A percentile compares a stretch with the other conserved stretches of the same genome.
Conservation (phyloP, 1,140 invertebrate genomes). For the Periplaneta americana region DNA sequence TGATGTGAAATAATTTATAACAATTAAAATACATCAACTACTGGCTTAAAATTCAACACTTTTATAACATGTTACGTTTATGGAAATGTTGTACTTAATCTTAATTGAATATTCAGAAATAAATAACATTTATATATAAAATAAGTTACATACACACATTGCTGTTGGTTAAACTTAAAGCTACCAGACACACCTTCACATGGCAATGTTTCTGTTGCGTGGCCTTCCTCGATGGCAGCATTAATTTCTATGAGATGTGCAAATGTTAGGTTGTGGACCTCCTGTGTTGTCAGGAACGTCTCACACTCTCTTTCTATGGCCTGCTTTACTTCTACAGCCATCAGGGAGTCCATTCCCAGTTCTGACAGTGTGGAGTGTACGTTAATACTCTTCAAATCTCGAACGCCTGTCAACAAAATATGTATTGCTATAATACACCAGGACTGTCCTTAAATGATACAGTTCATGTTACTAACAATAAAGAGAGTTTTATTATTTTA, state of each 20-base stretch:
- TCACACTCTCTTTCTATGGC: constrained; percentile 59
- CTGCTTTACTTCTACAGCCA: constrained; percentile 78
- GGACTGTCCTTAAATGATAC: too few species aligned
- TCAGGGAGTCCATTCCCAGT: constrained; percentile 84
- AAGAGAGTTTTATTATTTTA: too few species aligned
- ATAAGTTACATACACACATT: not conserved
- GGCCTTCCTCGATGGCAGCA: not conserved
- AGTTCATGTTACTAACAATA: too few species aligned
- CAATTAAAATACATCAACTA: too few species aligned
- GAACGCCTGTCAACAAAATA: not conserved
- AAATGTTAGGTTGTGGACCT: constrained; percentile 50
- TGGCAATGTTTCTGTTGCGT: not conserved
- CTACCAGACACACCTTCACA: too few species aligned
- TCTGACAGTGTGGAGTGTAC: constrained; percentile 48
- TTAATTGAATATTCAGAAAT: not conserved
- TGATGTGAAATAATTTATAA: too few species aligned
- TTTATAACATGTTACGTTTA: too few species aligned
- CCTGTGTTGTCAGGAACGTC: constrained; percentile 49
- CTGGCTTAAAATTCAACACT: too few species aligned
- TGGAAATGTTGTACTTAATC: too few species aligned
- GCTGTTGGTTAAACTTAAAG: too few species aligned
- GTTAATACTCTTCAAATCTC: constrained; percentile 31
- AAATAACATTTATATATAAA: not conserved
- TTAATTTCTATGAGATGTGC: constrained; percentile 34
- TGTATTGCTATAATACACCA: not conserved